Percentiles rank a stretch among this genome's conserved stretches.
Conservation (phyloP, 2,113 vertebrate genomes). For the Dipodomys ordii region DNA sequence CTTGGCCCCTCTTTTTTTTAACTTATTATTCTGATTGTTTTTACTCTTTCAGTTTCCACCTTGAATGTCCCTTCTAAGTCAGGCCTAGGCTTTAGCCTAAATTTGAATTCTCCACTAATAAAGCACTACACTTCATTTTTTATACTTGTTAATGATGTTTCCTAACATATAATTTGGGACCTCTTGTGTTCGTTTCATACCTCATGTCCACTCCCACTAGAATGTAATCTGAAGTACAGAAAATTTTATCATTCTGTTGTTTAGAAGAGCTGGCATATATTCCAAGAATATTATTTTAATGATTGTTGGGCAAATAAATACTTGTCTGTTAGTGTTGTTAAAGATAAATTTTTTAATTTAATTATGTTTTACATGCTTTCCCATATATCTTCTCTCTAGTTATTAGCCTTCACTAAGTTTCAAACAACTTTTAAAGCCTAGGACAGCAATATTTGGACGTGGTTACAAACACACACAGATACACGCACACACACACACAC, state of each 20-base stretch:
- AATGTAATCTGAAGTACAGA: not conserved
- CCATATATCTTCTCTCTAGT: not conserved
- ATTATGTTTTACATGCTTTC: not conserved
- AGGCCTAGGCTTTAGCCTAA: not conserved
- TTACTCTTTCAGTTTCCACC: not conserved
- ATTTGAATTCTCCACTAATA: not conserved
- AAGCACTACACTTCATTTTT: not conserved
- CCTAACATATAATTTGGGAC: not conserved
- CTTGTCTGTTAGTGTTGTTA: not conserved
- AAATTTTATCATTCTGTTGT: not conserved
- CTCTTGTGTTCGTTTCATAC: not conserved
- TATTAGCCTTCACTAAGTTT: not conserved
- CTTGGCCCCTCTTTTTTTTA: not conserved
- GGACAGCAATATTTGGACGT: not conserved
- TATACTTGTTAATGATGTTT: not conserved
- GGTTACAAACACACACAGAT: not conserved
- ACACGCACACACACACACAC: too few species aligned
- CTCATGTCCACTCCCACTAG: not conserved
- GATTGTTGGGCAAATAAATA: not conserved
- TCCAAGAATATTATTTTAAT: not conserved
- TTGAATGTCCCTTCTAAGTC: not conserved
- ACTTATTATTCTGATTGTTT: not conserved
- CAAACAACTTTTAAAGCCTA: not conserved
- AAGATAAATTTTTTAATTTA: not conserved
- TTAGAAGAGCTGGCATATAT: not conserved